Evolutionary conservation across 1,140 invertebrate genomes (phyloP).

Genomic region (Cheumatopsyche charites): DNA sequence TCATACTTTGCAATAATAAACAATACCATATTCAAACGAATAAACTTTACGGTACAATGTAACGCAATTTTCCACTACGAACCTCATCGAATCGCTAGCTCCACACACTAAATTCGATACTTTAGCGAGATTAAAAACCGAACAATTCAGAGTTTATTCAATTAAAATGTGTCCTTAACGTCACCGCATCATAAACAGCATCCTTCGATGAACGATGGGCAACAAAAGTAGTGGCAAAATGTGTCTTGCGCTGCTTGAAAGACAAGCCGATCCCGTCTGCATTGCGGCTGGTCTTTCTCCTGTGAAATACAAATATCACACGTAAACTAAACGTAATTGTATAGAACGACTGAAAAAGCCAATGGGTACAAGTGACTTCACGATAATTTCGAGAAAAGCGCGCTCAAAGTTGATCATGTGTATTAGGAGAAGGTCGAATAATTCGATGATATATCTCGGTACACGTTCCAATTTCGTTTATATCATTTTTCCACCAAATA

Average conservation of each 20-base stretch:
- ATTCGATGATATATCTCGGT: too few relatives aligned
- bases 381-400: too few relatives aligned
- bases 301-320: conserved; percentile 54
- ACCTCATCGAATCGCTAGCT: not conserved
- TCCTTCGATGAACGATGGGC: conserved; percentile 58
- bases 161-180: conserved; percentile 15
- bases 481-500: not conserved
- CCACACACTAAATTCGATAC: not conserved
- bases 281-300: conserved; percentile 87
- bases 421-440: too few relatives aligned
- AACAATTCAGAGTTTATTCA: not conserved
- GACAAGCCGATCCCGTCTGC: conserved; percentile 83
- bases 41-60: too few relatives aligned
- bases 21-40: too few relatives aligned
- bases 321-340: too few relatives aligned
- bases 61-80: too few relatives aligned
- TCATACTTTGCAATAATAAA: not conserved
- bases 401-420: too few relatives aligned
- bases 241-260: conserved; percentile 66
- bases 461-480: too few relatives aligned
- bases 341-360: too few relatives aligned
- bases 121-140: not conserved
- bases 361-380: too few relatives aligned
- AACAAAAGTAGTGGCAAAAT: conserved; percentile 63
- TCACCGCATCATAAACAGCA: conserved; percentile 44